Evolutionary conservation across 1,140 invertebrate genomes (phyloP), one percentile per base, ranked within the genome.

Genomic region (Heliothis virescens): DNA sequence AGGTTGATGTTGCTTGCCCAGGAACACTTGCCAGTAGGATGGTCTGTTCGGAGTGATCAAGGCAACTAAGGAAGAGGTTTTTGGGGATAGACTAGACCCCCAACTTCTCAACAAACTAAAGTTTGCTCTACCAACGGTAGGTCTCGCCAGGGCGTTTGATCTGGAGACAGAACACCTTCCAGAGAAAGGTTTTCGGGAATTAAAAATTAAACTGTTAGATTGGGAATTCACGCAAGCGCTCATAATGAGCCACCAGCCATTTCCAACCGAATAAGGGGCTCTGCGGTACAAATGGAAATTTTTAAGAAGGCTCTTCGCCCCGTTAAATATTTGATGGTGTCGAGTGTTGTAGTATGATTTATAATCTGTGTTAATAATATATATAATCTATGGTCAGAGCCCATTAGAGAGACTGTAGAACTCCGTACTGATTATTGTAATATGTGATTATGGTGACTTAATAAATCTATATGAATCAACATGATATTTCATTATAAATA

Each of bases 41-140:
- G 62, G 62, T 1, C 5, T 3, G n/a, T 16, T 15, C 16, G 53
- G 53, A 55, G n/a, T 47, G 13, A 65, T 41, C 0, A 11, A 13
- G 4, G 3, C n/a, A 13, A 65, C 11, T 2, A 65, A 47, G 18
- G 34, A 65, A 16, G 62, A 65, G 11, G 13, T 65, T 5, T 26
- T 65, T 9, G 62, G 62, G 3, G 1, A 12, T 2, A 13, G 41
- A 4, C 11, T 65, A 13, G 62, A 47, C 62, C 26, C 62, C 3
- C 62, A 41, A 4, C 13, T 65, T 34, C n/a, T 65, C 15, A 65
- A 65, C 47, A 65, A 65, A 65, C 41, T 65, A n/a, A 65, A 29
- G 29, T 65, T 65, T 12, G 62, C 62, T 65, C 9, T 65, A 4
- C 34, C 62, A 16, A 65, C 29, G 3, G 62, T 65, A 15, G 11